These are phyloP conservation scores for Notamacropus eugenii DNA, from an alignment of 2,797 vertebrate species.

Conservation along the genomic window DNA sequence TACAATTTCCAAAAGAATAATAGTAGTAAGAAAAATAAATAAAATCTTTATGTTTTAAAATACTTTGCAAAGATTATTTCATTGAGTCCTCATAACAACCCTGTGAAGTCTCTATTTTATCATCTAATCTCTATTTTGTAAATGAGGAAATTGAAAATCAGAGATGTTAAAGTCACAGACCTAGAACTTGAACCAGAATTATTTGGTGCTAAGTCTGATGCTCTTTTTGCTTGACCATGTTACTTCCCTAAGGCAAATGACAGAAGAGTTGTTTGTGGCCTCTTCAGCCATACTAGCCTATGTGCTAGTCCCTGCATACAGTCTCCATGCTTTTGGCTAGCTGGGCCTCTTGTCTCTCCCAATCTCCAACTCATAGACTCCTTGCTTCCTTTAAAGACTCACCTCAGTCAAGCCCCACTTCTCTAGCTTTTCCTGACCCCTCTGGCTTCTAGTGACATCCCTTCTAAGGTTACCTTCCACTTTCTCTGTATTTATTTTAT, in stretches of 20 bases:
- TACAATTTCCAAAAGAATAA: not conserved
- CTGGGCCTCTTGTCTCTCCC: not conserved
- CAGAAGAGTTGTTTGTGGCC: not conserved
- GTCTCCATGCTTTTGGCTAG: not conserved
- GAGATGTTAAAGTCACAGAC: not conserved
- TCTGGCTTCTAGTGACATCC: not conserved
- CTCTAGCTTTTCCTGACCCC: not conserved
- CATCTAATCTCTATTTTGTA: not conserved
- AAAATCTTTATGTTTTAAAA: not conserved
- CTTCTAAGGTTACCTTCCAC: not conserved
- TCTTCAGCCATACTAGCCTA: not conserved
- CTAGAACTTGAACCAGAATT: not conserved
- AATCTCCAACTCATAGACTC: not conserved
- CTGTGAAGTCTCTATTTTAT: not conserved
- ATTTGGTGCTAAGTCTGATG: not conserved
- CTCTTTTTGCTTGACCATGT: not conserved
- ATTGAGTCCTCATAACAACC: not conserved
- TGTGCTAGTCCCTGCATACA: not conserved
- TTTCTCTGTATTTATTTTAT: not conserved
- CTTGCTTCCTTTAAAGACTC: not conserved
- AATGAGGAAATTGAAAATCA: conserved; percentile 53
- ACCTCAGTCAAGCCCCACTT: not conserved
- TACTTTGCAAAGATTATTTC: not conserved
- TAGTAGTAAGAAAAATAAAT: not conserved
- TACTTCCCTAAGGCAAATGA: not conserved